Base-by-base conservation (phyloP, 2,797 vertebrate genomes). In the Florisuga fusca region DNA sequence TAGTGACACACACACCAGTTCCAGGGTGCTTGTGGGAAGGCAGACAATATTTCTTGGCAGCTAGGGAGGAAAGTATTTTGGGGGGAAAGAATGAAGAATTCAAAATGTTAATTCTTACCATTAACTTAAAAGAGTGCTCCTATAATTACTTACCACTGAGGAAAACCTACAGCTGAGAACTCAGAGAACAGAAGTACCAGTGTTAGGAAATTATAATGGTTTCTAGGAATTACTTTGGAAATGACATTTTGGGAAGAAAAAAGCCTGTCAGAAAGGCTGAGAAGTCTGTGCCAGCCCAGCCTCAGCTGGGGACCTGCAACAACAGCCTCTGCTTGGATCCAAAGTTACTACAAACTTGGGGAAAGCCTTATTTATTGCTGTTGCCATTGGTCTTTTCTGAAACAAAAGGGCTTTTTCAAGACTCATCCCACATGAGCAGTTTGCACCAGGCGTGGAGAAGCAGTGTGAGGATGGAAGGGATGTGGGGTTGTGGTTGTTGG, bases 401-500 rank as follows among this genome's bases (percentile, higher is more conserved):
- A 45, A 51, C 5, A 45, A 79, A 87, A 18, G 36, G 7, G 43
- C 21, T 64, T 58, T 72, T 18, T 12, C 6, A n/a, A 34, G 38
- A 19, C 36, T 23, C 27, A n/a, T 53, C 36, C 53, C n/a, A 15
- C 12, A 6, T 7, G 5, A 71, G 50, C 2, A 8, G 26, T 31
- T 31, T 26, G 10, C n/a, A 8, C 27, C 10, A 7, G 23, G n/a
- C 31, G 19, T 1, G 9, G 34, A 48, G 25, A 33, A 46, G 29
- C 2, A 2, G 33, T 3, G 38, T 38, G 27, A 53, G 38, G 68
- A 73, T 29, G 31, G 43, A 76, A n/a, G 23, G 7, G 7, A 5
- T 10, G 19, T 3, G 2, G 1, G 48, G 62, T 43, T 13, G 15
- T 1, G 14, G 7, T 10, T 0, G 12, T 41, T 41, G 38, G 38